These are phyloP conservation scores for Nyctibius grandis DNA, from an alignment of 2,797 vertebrate genomes.

Conservation along the genomic window DNA sequence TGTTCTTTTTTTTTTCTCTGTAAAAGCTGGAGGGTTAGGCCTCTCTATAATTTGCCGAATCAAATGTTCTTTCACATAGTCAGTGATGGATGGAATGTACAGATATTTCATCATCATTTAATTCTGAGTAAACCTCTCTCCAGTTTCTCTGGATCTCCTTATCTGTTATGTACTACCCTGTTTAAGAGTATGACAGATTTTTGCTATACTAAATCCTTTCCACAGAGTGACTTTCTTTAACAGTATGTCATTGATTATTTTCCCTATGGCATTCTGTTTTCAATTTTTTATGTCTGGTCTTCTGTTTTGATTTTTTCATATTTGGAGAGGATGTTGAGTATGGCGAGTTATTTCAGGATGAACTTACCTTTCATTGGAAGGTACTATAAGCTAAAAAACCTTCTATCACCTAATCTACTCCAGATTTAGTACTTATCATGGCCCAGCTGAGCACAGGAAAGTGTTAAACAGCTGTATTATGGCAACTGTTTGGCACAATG, in stretches of 20 bases:
- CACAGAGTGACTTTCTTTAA: neutral
- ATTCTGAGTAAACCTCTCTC: neutral
- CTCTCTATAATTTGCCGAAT: neutral
- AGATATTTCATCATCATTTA: neutral
- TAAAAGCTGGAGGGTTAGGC: neutral
- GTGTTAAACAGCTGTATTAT: neutral
- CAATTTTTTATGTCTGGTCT: neutral
- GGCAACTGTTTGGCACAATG: neutral
- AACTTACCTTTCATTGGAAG: neutral
- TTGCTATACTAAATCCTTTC: neutral
- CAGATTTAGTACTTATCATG: neutral
- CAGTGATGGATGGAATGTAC: neutral
- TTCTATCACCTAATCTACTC: too few relatives aligned
- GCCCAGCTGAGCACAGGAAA: neutral
- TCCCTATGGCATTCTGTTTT: neutral
- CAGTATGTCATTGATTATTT: neutral
- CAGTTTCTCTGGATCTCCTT: neutral
- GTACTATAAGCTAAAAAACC: neutral
- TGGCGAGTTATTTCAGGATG: neutral
- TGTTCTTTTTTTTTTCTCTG: neutral
- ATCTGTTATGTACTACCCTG: neutral
- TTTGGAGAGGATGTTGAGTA: neutral
- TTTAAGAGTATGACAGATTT: neutral
- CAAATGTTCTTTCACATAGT: neutral
- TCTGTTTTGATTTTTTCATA: neutral